Percentiles rank a stretch among this genome's conserved stretches.
phyloP scores from a whole-genome alignment of 2,888 invertebrate species.

The Notodonta ziczac region DNA sequence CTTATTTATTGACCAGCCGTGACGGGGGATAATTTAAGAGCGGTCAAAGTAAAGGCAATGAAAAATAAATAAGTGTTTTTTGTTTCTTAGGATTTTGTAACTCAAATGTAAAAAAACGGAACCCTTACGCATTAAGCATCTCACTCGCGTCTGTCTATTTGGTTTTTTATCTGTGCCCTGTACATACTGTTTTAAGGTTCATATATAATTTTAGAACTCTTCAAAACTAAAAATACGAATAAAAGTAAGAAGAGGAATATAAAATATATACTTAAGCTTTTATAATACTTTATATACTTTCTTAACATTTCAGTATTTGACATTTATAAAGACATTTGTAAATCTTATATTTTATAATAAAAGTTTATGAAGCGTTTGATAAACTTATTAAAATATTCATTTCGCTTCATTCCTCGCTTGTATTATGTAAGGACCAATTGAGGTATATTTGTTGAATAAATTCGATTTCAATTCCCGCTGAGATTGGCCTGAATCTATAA shows the following conservation, averaged over 20 bases:
- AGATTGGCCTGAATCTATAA: slow-evolving; percentile 24
- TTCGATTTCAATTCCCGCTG: slow-evolving; percentile 33
- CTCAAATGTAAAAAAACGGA: too few relatives aligned
- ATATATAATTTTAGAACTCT: too few relatives aligned
- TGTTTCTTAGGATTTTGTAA: too few relatives aligned
- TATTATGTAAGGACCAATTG: slow-evolving; percentile 33
- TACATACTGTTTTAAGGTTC: too few relatives aligned
- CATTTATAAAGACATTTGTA: background rate
- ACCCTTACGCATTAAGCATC: too few relatives aligned
- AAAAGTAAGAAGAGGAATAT: too few relatives aligned
- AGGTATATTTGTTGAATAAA: slow-evolving; percentile 36
- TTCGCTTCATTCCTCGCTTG: slow-evolving; percentile 29
- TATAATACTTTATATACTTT: too few relatives aligned
- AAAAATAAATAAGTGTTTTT: background rate
- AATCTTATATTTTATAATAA: background rate
- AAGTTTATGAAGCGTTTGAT: too few relatives aligned
- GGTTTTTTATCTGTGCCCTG: too few relatives aligned
- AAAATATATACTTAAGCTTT: too few relatives aligned
- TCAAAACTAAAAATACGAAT: too few relatives aligned
- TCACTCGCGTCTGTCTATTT: too few relatives aligned
- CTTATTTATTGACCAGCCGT: slow-evolving; percentile 19
- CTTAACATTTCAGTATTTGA: background rate
- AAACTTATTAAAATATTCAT: slow-evolving; percentile 23
- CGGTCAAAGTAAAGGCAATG: background rate
- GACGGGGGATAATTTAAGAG: slow-evolving; percentile 2